phyloP scores from a whole-genome alignment of 2,113 vertebrate genomes.

The Propithecus coquereli region DNA sequence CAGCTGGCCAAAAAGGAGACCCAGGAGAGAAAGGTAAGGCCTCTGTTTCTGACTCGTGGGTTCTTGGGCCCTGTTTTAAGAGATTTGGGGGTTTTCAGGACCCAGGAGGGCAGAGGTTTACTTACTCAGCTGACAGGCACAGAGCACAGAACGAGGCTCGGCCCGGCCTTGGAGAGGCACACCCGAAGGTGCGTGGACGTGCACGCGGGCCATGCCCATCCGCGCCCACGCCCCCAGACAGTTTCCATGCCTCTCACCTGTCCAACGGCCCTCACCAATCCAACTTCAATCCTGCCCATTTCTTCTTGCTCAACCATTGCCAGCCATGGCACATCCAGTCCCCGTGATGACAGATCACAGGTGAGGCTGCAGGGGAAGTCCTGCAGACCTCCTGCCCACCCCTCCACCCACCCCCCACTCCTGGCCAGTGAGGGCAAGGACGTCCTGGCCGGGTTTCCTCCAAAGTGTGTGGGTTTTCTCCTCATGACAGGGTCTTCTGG shows the following conservation, averaged over 20 bases:
- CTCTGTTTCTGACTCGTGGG: not conserved
- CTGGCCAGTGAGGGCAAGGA: not conserved
- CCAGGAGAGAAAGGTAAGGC: slow-evolving; percentile 46
- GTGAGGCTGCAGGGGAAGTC: not conserved
- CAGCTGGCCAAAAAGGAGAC: slow-evolving; percentile 27
- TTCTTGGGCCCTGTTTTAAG: not conserved
- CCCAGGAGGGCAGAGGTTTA: too few species aligned
- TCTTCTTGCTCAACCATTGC: not conserved
- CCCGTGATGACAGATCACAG: not conserved
- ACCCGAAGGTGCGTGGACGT: fast-evolving
- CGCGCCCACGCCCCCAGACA: fast-evolving
- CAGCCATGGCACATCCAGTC: not conserved
- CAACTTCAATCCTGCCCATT: not conserved
- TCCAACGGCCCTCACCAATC: not conserved
- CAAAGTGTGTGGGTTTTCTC: slow-evolving; percentile 39
- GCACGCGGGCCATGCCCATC: fast-evolving
- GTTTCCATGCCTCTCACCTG: not conserved
- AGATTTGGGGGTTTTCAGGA: not conserved
- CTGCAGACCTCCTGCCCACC: not conserved
- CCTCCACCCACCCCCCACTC: too few species aligned
- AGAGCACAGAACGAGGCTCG: not conserved
- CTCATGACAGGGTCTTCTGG: slow-evolving; percentile 68
- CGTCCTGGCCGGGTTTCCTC: not conserved
- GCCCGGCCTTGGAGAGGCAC: not conserved
- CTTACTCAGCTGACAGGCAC: not conserved